Conservation (phyloP, 1,140 invertebrate genomes). For the Heliconius nattereri region DNA sequence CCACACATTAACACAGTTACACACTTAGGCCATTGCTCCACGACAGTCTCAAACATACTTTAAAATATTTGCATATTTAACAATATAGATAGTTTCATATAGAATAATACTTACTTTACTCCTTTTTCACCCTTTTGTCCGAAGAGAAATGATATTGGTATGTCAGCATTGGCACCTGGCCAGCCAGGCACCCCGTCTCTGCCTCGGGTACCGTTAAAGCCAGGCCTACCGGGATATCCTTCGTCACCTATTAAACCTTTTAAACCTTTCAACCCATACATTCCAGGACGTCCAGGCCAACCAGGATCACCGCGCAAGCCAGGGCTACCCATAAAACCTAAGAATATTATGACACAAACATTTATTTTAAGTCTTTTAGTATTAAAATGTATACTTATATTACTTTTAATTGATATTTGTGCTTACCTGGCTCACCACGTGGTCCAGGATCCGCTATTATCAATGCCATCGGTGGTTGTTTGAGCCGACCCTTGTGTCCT, state of each 20-base stretch:
- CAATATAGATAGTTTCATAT: background rate
- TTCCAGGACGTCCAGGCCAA: conserved; percentile 81
- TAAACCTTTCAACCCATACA: conserved; percentile 77
- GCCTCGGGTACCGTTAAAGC: conserved; percentile 76
- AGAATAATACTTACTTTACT: conserved; percentile 50
- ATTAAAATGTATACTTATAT: background rate
- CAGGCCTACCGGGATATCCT: conserved; percentile 82
- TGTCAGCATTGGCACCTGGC: conserved; percentile 53
- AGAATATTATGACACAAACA: background rate
- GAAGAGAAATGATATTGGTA: conserved; percentile 50
- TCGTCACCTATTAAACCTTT: conserved; percentile 86
- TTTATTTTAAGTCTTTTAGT: background rate
- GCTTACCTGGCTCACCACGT: conserved; percentile 77
- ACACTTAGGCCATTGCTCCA: too few species aligned
- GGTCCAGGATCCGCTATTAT: conserved; percentile 63
- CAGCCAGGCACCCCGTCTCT: conserved; percentile 83
- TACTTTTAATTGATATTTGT: conserved; percentile 2
- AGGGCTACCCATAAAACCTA: conserved; percentile 82
- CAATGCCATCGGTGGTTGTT: conserved; percentile 47
- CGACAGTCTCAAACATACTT: too few species aligned
- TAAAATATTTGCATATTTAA: too few species aligned
- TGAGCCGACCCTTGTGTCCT: conserved; percentile 75
- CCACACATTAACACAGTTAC: too few species aligned
- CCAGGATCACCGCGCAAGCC: conserved; percentile 86
- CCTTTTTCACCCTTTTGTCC: conserved; percentile 66